These are phyloP conservation scores for Sphaerophoria taeniata DNA, from an alignment of 2,888 invertebrate genomes.

Conservation along the genomic window DNA sequence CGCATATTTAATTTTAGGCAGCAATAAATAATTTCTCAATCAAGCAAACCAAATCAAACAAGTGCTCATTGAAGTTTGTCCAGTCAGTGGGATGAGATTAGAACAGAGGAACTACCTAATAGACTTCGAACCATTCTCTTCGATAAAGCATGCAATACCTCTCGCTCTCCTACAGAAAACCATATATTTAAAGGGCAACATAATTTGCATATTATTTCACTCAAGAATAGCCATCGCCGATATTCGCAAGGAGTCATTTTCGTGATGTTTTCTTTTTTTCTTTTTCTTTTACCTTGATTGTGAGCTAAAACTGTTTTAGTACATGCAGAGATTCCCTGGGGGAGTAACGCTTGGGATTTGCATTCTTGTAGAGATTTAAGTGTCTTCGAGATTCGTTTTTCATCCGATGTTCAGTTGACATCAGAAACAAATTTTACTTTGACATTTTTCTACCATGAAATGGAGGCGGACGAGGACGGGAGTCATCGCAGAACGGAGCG, in stretches of 20 bases:
- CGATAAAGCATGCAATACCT: conserved; percentile 1
- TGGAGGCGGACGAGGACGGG: conserved; percentile 9
- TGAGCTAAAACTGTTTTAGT: conserved; percentile 11
- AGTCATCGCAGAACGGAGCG: not conserved
- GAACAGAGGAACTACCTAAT: conserved; percentile 28
- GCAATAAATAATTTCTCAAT: conserved; percentile 72
- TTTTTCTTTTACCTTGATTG: conserved; percentile 63
- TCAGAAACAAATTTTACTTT: conserved; percentile 71
- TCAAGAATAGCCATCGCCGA: conserved; percentile 47
- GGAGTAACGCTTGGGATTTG: conserved; percentile 48
- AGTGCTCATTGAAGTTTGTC: conserved; percentile 50
- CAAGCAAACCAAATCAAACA: conserved; percentile 54
- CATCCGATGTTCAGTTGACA: conserved; percentile 71
- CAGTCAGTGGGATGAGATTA: conserved; percentile 5
- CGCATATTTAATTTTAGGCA: conserved; percentile 71
- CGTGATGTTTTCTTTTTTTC: conserved; percentile 18
- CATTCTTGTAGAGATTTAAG: conserved; percentile 66
- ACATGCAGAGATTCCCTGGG: conserved; percentile 49
- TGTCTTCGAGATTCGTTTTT: conserved; percentile 69
- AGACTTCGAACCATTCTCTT: conserved; percentile 37
- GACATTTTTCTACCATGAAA: conserved; percentile 56
- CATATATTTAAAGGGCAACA: conserved; percentile 4
- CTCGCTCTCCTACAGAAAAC: not conserved
- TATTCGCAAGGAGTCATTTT: conserved; percentile 8
- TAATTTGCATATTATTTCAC: conserved; percentile 60